Evolutionary conservation across 35 echinoderm and acorn worm species (phyloP).

Genomic region (Acanthaster planci): DNA sequence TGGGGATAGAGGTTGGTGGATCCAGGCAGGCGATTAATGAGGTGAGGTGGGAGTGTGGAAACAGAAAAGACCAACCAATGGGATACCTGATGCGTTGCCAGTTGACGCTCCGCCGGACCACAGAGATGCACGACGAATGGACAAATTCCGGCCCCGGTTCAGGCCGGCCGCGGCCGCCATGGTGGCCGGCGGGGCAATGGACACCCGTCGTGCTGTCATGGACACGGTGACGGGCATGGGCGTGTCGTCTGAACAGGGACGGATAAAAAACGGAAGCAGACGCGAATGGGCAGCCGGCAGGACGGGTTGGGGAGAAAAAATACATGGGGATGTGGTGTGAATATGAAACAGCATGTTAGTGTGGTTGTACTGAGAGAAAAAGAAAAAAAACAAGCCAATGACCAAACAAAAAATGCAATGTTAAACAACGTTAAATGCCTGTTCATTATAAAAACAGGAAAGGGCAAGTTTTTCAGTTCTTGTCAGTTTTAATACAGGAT

Average conservation of each 20-base stretch:
- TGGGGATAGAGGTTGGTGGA: neutral
- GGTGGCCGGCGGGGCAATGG: slow-evolving; percentile 85
- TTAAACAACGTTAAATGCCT: neutral
- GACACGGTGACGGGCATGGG: slow-evolving; percentile 84
- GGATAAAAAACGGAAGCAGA: slow-evolving; percentile 24
- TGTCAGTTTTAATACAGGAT: too few relatives aligned
- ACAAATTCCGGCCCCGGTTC: slow-evolving; percentile 91
- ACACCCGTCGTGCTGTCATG: slow-evolving; percentile 88
- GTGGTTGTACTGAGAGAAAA: slow-evolving; percentile 34
- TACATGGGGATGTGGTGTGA: slow-evolving; percentile 44
- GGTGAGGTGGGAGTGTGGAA: neutral
- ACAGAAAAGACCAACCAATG: slow-evolving; percentile 20
- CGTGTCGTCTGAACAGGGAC: slow-evolving; percentile 78
- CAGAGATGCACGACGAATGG: slow-evolving; percentile 95
- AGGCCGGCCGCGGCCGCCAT: slow-evolving; percentile 64
- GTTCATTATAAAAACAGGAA: neutral
- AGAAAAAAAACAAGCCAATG: neutral
- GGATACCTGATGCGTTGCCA: slow-evolving; percentile 80
- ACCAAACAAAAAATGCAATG: slow-evolving; percentile 6
- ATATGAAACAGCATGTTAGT: slow-evolving; percentile 47
- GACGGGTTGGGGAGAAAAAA: slow-evolving; percentile 3
- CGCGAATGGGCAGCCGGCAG: slow-evolving; percentile 34
- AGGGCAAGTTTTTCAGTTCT: neutral
- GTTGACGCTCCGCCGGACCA: slow-evolving; percentile 92
- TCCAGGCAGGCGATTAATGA: slow-evolving; percentile 25